A percentile compares a stretch with the other conserved stretches of the same genome.
These are phyloP conservation scores for Tympanuchus pallidicinctus DNA, from an alignment of 2,113 vertebrate species.

Conservation along the genomic window DNA sequence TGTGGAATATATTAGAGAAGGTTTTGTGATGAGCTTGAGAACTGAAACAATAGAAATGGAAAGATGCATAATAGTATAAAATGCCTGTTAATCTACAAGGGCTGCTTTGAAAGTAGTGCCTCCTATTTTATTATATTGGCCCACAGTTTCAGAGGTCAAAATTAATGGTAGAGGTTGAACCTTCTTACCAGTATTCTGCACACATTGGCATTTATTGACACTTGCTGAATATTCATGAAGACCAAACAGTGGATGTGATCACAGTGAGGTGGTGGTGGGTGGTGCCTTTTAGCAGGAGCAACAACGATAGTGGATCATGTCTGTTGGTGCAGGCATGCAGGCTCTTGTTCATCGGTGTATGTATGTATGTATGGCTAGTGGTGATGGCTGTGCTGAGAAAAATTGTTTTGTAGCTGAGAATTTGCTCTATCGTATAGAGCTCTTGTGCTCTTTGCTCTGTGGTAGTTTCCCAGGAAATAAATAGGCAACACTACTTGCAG, in stretches of 20 bases:
- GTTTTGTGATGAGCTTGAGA: neutral
- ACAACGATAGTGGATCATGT: neutral
- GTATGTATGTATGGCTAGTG: too few species aligned
- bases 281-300: neutral
- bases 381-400: too few species aligned
- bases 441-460: too few species aligned
- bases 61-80: neutral
- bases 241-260: neutral
- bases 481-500: too few species aligned
- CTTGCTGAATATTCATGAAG: neutral
- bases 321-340: too few species aligned
- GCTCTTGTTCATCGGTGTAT: too few species aligned
- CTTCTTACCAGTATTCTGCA: neutral
- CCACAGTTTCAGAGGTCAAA: neutral
- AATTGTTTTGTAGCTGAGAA: too few species aligned
- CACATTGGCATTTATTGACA: neutral
- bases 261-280: neutral
- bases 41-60: neutral
- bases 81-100: neutral
- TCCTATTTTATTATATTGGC: neutral
- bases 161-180: neutral
- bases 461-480: too few species aligned
- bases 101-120: neutral
- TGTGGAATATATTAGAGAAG: neutral
- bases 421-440: too few species aligned